Percentiles rank a stretch among this genome's conserved stretches.
Evolutionary conservation across 2,113 vertebrate species (phyloP).

Genomic region (Odontophorus gujanensis): DNA sequence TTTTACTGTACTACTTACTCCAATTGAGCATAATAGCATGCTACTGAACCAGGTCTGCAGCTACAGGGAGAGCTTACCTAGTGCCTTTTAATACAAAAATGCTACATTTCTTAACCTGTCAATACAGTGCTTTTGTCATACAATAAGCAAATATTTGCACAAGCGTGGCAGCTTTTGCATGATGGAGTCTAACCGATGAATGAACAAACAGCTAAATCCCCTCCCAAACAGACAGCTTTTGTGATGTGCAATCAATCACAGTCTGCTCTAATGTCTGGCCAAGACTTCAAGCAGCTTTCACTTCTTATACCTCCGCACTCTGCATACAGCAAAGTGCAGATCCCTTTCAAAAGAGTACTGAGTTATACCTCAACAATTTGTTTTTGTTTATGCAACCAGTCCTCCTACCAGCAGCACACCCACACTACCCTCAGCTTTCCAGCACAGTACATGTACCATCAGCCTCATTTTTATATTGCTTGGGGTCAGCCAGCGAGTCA

Average conservation of each 20-base stretch:
- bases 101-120: background rate
- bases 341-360: background rate
- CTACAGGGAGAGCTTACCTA: background rate
- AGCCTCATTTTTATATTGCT: background rate
- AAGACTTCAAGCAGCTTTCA: background rate
- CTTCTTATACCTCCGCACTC: background rate
- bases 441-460: accelerated
- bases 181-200: background rate
- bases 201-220: background rate
- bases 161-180: background rate
- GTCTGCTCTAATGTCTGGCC: background rate
- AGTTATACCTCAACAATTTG: background rate
- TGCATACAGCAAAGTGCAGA: background rate
- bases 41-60: background rate
- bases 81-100: background rate
- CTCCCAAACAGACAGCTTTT: background rate
- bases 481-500: background rate
- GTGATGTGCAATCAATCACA: background rate
- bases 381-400: background rate
- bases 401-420: background rate
- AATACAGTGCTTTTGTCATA: background rate
- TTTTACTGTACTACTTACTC: background rate
- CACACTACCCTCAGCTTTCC: background rate
- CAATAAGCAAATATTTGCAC: background rate
- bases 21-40: constrained; percentile 39